Conservation (phyloP, 2,797 vertebrate species). For the Malurus leucopterus region DNA sequence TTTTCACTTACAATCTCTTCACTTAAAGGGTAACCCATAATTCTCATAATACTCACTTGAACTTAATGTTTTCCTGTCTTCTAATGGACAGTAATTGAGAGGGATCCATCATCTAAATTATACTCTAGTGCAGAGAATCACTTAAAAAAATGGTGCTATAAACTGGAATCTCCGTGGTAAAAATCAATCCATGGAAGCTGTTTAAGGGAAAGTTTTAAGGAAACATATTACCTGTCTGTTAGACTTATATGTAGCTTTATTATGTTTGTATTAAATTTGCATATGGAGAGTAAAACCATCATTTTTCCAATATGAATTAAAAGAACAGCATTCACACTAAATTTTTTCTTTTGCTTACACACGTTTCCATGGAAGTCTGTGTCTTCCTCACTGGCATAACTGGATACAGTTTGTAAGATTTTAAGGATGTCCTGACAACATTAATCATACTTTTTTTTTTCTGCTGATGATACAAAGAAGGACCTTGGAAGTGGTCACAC, state of each 20-base stretch:
- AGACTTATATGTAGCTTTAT: not conserved
- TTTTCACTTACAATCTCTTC: slow-evolving; percentile 73
- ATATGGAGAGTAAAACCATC: not conserved
- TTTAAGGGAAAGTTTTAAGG: not conserved
- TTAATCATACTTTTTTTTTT: not conserved
- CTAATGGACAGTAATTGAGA: slow-evolving; percentile 96
- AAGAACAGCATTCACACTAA: not conserved
- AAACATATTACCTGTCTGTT: not conserved
- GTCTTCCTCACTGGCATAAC: not conserved
- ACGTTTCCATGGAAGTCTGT: not conserved
- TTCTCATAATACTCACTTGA: slow-evolving; percentile 73
- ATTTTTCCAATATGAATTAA: not conserved
- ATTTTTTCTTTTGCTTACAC: not conserved
- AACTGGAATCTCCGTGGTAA: slow-evolving; percentile 67
- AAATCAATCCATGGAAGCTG: slow-evolving; percentile 45
- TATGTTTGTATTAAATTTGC: slow-evolving; percentile 30
- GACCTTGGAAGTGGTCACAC: not conserved
- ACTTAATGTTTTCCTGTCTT: slow-evolving; percentile 81
- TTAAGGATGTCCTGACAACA: not conserved
- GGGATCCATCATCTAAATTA: slow-evolving; percentile 86
- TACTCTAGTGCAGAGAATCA: slow-evolving; percentile 66
- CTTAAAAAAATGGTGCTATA: slow-evolving; percentile 82
- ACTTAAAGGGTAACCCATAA: slow-evolving; percentile 66
- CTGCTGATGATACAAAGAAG: not conserved
- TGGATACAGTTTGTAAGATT: not conserved